phyloP scores from a whole-genome alignment of 1,140 invertebrate species.

The Aphaenogaster rudis region DNA sequence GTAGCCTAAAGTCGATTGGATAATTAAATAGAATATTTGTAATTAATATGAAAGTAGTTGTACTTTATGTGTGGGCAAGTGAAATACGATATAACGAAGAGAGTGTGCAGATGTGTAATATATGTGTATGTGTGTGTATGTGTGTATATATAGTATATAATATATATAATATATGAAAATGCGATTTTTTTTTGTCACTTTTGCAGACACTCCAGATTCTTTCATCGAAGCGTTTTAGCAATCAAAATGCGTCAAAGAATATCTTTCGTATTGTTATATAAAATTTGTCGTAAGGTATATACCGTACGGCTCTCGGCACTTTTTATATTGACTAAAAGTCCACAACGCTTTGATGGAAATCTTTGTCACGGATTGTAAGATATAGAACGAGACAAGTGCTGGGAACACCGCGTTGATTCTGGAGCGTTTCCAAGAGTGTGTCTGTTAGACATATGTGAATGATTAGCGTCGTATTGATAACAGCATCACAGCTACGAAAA shows the following conservation, averaged over 20 bases:
- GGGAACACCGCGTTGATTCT: conserved; percentile 59
- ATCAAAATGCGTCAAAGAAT: conserved; percentile 67
- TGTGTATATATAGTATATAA: conserved; percentile 39
- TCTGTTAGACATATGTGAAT: conserved; percentile 50
- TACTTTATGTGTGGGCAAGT: conserved; percentile 80
- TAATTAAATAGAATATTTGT: conserved; percentile 81
- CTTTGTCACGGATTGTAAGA: conserved; percentile 66
- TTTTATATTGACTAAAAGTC: conserved; percentile 78
- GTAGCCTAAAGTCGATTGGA: conserved; percentile 75
- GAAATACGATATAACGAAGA: conserved; percentile 75
- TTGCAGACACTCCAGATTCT: conserved; percentile 73
- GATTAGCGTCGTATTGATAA: conserved; percentile 75
- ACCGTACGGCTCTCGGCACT: conserved; percentile 62
- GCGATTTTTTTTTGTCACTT: conserved; percentile 64
- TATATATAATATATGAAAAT: conserved; percentile 76
- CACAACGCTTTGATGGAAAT: conserved; percentile 69
- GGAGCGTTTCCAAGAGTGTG: conserved; percentile 75
- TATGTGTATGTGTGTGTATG: conserved; percentile 11
- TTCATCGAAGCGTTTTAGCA: conserved; percentile 67
- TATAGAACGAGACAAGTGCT: conserved; percentile 65
- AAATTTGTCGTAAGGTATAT: conserved; percentile 65
- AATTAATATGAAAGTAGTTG: conserved; percentile 83
- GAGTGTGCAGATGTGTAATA: conserved; percentile 70
- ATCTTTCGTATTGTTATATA: conserved; percentile 65
- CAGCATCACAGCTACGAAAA: conserved; percentile 78